phyloP scores from a whole-genome alignment of 2,113 vertebrate genomes.

The Osmerus mordax region DNA sequence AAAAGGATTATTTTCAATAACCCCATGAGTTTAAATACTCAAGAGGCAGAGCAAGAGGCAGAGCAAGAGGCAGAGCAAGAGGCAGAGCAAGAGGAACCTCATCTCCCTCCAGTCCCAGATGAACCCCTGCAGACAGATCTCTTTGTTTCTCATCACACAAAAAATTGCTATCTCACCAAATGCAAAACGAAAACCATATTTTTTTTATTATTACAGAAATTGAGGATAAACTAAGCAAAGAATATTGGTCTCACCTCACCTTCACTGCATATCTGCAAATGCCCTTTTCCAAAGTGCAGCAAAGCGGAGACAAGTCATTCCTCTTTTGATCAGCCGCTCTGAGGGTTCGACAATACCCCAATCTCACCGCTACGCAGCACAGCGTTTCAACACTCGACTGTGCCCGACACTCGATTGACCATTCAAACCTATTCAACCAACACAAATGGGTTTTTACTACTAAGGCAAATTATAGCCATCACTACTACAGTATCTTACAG shows the following conservation, averaged over 20 bases:
- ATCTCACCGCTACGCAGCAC: neutral
- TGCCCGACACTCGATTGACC: neutral
- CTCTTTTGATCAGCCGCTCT: neutral
- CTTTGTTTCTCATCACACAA: slow-evolving; percentile 43
- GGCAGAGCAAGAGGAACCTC: neutral
- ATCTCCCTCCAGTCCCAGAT: slow-evolving; percentile 8
- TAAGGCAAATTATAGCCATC: neutral
- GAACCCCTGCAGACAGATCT: slow-evolving; percentile 32
- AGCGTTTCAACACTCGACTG: neutral
- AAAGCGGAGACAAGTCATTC: neutral
- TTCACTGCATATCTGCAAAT: neutral
- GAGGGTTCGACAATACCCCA: neutral
- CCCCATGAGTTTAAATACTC: slow-evolving; percentile 23
- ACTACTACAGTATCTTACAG: slow-evolving; percentile 4
- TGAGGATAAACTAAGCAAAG: slow-evolving; percentile 15
- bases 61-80: no score
- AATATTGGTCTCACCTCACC: slow-evolving; percentile 24
- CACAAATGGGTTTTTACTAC: neutral
- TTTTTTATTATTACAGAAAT: slow-evolving; percentile 42
- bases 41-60: neutral
- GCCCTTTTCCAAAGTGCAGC: neutral
- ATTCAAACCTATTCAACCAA: neutral
- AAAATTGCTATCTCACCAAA: slow-evolving; percentile 17
- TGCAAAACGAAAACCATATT: slow-evolving; percentile 36
- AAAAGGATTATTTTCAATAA: slow-evolving; percentile 4